Percentiles rank a stretch among this genome's conserved stretches.
phyloP scores from a whole-genome alignment of 2,113 vertebrate species.

The Loxodonta africana region DNA sequence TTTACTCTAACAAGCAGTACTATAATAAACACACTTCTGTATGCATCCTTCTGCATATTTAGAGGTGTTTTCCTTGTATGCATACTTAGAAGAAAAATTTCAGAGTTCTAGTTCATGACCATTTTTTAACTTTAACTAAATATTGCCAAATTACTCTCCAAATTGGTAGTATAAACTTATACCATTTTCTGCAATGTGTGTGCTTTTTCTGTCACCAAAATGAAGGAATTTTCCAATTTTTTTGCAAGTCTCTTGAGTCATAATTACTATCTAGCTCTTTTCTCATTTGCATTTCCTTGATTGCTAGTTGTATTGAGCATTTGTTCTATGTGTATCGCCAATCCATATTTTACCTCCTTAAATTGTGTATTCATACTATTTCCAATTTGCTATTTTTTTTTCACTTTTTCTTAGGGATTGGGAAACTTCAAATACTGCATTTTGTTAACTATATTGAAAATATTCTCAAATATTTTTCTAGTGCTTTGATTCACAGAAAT shows the following conservation, averaged over 20 bases:
- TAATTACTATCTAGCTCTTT: not conserved
- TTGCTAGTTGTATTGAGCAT: not conserved
- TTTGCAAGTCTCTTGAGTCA: not conserved
- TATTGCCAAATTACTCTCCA: no score
- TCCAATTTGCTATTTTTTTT: not conserved
- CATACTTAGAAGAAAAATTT: not conserved
- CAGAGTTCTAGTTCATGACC: not conserved
- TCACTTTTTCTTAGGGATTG: not conserved
- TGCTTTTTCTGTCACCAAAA: no score
- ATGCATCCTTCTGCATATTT: not conserved
- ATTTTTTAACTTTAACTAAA: no score
- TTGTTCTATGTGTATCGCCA: not conserved
- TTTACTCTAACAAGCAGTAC: not conserved
- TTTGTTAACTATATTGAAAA: not conserved
- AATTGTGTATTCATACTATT: not conserved
- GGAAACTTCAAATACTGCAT: not conserved
- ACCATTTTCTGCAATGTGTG: no score
- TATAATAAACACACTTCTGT: not conserved
- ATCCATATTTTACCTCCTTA: not conserved
- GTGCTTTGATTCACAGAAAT: no score
- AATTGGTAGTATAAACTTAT: no score
- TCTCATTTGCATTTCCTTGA: not conserved
- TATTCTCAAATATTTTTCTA: no score
- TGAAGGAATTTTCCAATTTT: no score
- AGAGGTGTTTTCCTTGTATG: not conserved